Evolutionary conservation across 1,140 invertebrate genomes (phyloP), one percentile per base, ranked within the genome.

Genomic region (Coboldia fuscipes): DNA sequence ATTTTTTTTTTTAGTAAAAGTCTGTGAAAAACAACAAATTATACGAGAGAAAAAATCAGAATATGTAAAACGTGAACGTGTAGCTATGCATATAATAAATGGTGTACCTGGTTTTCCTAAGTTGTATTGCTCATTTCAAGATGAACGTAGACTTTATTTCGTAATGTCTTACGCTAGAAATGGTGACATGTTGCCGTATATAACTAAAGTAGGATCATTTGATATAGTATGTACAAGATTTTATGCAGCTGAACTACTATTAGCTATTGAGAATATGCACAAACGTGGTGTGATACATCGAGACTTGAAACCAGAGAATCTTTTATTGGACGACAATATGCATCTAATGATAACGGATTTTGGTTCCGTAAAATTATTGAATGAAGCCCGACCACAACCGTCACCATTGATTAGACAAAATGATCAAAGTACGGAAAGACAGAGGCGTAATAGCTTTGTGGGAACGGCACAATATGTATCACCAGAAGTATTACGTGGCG

Each of bases 391-490:
- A n/a, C n/a, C n/a, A n/a, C n/a, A n/a, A n/a, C n/a, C n/a, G n/a
- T n/a, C n/a, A n/a, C 42, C 33, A 21, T 43, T 39, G 34, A n/a
- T n/a, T n/a, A n/a, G n/a, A n/a, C n/a, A n/a, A n/a, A 44, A 36
- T 34, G 38, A 47, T 22, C 44, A 50, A 37, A 40, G 47, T 32
- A 30, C 37, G 13, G 35, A 41, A 22, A 46, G 61, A 38, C 50
- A 56, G 35, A 57, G 78, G 33, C 68, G 66, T 42, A 82, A 80
- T 47, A 96, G 90, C 48, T 97, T 97, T 59, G 90, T 97, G 4
- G 93, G 94, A n/a, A 98, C 94, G 12, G 92, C 94, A 1, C 92
- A 98, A 53, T 99, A 97, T 59, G 90, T 98, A 0, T 93, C 89
- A 29, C 94, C 94, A 5, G 94, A 98, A 58, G 63, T 97, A 12